Base-by-base conservation (phyloP, 2,888 invertebrate species). In the Helobdella robusta region DNA sequence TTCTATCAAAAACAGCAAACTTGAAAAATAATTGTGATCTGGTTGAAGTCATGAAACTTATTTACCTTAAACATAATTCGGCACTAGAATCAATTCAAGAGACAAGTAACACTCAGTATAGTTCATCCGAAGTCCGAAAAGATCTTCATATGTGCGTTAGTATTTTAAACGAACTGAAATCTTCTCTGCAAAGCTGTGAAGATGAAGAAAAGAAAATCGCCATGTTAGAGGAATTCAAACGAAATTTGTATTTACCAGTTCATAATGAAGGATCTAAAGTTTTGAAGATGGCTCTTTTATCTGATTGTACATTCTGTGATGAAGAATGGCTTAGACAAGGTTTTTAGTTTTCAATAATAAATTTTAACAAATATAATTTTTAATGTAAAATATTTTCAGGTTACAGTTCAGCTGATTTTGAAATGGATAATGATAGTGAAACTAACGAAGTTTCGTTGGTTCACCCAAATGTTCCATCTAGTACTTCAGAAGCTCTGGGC, bases 401-500 rank as follows among this genome's bases (percentile, higher is more conserved):
- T 30, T 67, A 67, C 56, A 67, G 56, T 50, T 59, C 50, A 40
- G 50, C 48, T 3, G 59, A 59, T 30, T 66, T 66, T 46, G 61
- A 58, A 44, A 32, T 32, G 18, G 44, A 40, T 6, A 54, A 59
- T 32, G 54, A 63, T 28, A 66, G 63, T 44, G 64, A 65, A 18
- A 44, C 65, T 11, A 66, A 67, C 25, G 63, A 67, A 6, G 66
- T 73, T 11, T 50, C 65, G 20, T 72, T 73, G 56, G 72, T 76
- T 2, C 75, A 76, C 66, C 64, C 67, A 5, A 70, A 73, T 65
- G 68, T 75, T 3, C 70, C 74, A 18, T 66, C 35, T 32, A 65
- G 67, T 18, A 72, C 73, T 15, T 73, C 74, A 18, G 71, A 73
- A 62, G 69, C 68, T 18, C 68, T 76, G 5, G 75, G 75, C 8